Conservation (phyloP, 2,888 invertebrate genomes). For the Drosophila anomelani region DNA sequence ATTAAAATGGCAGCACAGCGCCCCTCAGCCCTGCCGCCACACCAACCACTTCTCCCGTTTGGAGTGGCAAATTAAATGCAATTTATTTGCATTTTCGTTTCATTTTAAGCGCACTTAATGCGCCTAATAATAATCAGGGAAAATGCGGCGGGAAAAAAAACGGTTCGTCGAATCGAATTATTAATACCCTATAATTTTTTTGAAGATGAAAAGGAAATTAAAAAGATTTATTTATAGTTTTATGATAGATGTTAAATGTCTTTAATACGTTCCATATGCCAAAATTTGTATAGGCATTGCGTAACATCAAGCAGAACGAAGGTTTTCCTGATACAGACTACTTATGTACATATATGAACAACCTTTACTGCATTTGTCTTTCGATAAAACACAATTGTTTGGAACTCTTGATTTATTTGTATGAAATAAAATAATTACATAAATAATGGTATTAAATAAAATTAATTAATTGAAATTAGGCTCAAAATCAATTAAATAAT, state of each 20-base stretch:
- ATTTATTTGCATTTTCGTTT: constrained; percentile 65
- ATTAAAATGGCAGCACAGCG: constrained; percentile 65
- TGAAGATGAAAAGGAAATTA: background rate
- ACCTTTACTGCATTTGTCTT: background rate
- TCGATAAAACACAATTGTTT: background rate
- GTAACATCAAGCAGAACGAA: too few relatives aligned
- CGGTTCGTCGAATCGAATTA: background rate
- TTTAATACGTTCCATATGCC: background rate
- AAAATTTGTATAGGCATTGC: background rate
- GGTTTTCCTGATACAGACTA: background rate
- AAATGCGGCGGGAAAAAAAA: constrained; percentile 11
- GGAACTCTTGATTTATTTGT: background rate
- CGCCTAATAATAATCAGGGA: constrained; percentile 52
- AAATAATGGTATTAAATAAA: too few relatives aligned
- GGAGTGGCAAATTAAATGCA: constrained; percentile 62
- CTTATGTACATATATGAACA: too few relatives aligned
- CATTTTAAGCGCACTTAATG: constrained; percentile 65
- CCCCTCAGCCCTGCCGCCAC: constrained; percentile 4
- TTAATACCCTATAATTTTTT: constrained; percentile 10
- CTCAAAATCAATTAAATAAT: background rate
- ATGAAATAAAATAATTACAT: background rate
- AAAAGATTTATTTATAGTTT: background rate
- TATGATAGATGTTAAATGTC: background rate
- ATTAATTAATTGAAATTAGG: background rate
- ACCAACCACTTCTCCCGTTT: constrained; percentile 26